These are phyloP conservation scores for Syngnathus rostellatus DNA, from an alignment of 2,797 vertebrate species.

Conservation along the genomic window DNA sequence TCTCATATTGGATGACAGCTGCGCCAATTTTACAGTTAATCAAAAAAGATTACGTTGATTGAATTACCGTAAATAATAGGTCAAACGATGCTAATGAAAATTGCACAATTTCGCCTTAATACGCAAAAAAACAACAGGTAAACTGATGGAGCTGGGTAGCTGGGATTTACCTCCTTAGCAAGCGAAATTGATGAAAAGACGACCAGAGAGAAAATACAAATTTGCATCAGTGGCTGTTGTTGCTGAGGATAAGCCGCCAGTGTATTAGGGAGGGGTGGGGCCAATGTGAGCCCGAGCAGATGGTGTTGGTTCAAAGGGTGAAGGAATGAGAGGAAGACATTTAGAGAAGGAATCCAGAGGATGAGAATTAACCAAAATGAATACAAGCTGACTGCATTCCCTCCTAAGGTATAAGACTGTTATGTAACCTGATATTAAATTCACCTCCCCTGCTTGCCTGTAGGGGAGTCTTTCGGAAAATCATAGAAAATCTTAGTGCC, in stretches of 20 bases:
- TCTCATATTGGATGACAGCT: no score
- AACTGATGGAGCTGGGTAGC: no score
- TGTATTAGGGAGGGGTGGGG: constrained; percentile 30
- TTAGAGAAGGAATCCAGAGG: constrained; percentile 17
- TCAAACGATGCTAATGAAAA: no score
- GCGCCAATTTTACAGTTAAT: no score
- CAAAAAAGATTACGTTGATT: no score
- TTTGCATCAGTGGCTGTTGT: constrained; percentile 23
- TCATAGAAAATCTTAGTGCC: not conserved
- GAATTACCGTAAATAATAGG: no score
- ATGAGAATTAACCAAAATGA: constrained; percentile 10
- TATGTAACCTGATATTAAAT: constrained; percentile 41
- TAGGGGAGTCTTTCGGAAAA: not conserved
- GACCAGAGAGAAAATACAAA: not conserved
- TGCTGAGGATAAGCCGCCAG: constrained; percentile 19
- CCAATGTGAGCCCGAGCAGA: constrained; percentile 36
- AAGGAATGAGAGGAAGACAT: constrained; percentile 25
- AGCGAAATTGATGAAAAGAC: not conserved
- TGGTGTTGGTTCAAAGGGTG: constrained; percentile 33
- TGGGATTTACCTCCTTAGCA: no score
- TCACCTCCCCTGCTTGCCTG: constrained; percentile 16
- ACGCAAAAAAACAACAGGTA: no score
- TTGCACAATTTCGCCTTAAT: no score
- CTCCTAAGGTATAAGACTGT: constrained; percentile 30
- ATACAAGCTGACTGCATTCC: constrained; percentile 23